These are phyloP conservation scores for Blastobasis adustella DNA, from an alignment of 2,888 invertebrate genomes.

Conservation along the genomic window DNA sequence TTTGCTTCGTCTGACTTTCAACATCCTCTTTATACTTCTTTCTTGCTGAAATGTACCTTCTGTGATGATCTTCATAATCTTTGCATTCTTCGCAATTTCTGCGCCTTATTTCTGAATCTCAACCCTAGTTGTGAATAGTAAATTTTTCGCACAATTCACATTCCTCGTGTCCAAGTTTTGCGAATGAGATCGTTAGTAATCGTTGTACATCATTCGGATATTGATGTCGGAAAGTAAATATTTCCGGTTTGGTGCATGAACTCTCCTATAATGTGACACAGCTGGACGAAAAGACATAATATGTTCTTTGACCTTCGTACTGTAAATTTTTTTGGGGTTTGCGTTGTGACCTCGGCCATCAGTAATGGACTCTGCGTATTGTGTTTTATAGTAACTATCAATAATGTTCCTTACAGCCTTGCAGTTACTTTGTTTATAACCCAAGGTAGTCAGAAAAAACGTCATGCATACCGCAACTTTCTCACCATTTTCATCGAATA, in stretches of 20 bases:
- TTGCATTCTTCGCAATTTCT: constrained; percentile 5
- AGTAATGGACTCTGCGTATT: neutral
- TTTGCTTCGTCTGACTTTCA: neutral
- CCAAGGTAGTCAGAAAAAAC: constrained; percentile 9
- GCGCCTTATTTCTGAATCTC: constrained; percentile 2
- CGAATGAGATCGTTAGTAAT: constrained; percentile 12
- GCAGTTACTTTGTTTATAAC: constrained; percentile 9
- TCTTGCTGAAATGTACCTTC: constrained; percentile 1
- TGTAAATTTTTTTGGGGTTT: constrained; percentile 3
- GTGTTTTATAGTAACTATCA: neutral
- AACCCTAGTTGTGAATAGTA: neutral
- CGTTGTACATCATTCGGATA: constrained; percentile 7
- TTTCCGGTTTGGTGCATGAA: constrained; percentile 10
- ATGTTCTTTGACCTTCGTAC: constrained; percentile 4
- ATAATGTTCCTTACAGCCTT: constrained; percentile 4
- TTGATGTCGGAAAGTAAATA: constrained; percentile 14
- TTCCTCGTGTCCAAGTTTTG: constrained; percentile 10
- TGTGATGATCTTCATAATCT: neutral
- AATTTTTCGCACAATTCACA: constrained; percentile 10
- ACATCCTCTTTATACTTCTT: constrained; percentile 3
- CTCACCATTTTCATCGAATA: constrained; percentile 7
- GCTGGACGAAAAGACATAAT: constrained; percentile 9
- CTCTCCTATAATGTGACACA: constrained; percentile 9
- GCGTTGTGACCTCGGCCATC: neutral
- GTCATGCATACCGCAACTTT: constrained; percentile 10